Base-by-base conservation (phyloP, 2,888 invertebrate species). In the Amblyjoppa proteus region DNA sequence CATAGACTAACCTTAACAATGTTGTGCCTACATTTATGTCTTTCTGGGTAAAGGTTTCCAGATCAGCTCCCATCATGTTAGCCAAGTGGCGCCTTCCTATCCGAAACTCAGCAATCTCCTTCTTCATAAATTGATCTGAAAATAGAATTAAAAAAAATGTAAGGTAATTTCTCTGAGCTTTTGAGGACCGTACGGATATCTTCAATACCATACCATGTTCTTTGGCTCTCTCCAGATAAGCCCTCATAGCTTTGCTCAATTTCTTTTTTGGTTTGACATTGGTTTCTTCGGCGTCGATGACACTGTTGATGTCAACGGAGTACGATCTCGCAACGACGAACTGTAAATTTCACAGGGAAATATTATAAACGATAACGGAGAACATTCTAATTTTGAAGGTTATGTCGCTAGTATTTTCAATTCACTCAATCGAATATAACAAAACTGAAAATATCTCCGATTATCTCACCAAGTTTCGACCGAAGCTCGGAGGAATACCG, bases 61-160 rank as follows among this genome's bases (percentile, higher is more conserved):
- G 97, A 95, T 99, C 97, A 94, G 97, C 97, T 0, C 99, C 99
- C 99, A 99, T 99, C 96, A 99, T 99, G 94, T 99, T 99, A 0
- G 99, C 99, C 87, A 99, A 95, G 95, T 99, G 99, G 49, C 99
- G 95, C 93, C 97, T 98, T 20, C 99, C 99, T 91, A 98, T 96
- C 93, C 98, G 97, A 94, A 96, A 99, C 91, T 99, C 98, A 13
- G 96, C 94, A 73, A 95, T 95, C 94, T 98, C 97, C 87, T 96
- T 95, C 90, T 96, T 96, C 96, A 99, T 97, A 92, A 98, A 98
- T 86, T 96, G 96, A 92, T 98, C 96, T 96, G 90, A 34, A 91
- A 91, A 45, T 7, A 53, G n/a, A 11, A 56, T 3, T 9, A 34
- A 11, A 45, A 13, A 20, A 61, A 28, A 13, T 49, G 11, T 16